Base-by-base conservation (phyloP, 2,888 invertebrate genomes). In the Ectropis crepuscularia region DNA sequence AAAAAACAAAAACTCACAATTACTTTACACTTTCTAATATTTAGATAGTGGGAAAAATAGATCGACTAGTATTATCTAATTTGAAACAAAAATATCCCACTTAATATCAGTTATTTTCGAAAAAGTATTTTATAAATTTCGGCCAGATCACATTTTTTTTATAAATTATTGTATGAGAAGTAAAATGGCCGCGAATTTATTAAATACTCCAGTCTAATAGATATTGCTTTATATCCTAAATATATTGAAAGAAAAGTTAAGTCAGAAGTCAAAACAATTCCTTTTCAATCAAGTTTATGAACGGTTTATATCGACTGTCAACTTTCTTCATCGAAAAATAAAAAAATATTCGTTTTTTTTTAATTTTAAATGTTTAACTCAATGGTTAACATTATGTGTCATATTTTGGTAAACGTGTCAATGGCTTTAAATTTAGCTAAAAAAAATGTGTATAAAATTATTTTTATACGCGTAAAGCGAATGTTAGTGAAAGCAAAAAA, bases 41-140 rank as follows among this genome's bases (percentile, higher is more conserved):
- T 85, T 79, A 82, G 80, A 86, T 73, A 84, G 86, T 86, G 88
- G 90, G 90, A 83, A 79, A 79, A 74, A 74, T 80, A 80, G 81
- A 81, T 85, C 87, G 92, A 92, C 92, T 92, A 92, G 92, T 88
- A 88, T 86, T 70, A 90, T 82, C 89, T 84, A 89, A 90, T 87
- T 91, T 88, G 82, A 89, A 91, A 91, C 88, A 87, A 88, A 88
- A 88, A 80, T 78, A 78, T 81, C 87, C 87, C 88, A 75, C 75
- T 57, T 69, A 62, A 62, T 63, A 70, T 63, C 60, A 65, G 67
- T 68, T 60, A 66, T 57, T 69, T 66, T 51, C 57, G 65, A 70
- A 77, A 85, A 87, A 87, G 89, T 89, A 87, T 90, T 87, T 83
- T 71, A 87, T 87, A 89, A 90, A 89, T 85, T 86, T 83, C 85